Conservation (phyloP, 2,888 invertebrate genomes). For the Lithophane leautieri region DNA sequence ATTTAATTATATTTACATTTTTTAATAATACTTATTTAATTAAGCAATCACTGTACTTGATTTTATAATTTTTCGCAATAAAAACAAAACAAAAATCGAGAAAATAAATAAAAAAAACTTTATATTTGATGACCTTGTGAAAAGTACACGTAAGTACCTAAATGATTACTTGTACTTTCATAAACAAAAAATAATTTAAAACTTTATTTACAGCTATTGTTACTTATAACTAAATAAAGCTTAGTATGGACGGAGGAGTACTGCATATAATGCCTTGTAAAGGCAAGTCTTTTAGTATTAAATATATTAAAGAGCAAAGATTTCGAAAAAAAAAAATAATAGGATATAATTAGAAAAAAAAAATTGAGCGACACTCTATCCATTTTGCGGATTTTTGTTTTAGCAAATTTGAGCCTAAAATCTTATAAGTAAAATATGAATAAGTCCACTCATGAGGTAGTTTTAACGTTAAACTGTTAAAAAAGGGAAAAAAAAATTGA, state of each 20-base stretch:
- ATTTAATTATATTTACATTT: constrained; percentile 65
- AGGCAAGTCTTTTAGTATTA: constrained; percentile 62
- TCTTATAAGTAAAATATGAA: constrained; percentile 64
- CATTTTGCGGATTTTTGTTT: constrained; percentile 37
- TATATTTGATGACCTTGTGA: constrained; percentile 34
- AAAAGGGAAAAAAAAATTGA: constrained; percentile 9
- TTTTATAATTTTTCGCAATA: constrained; percentile 31
- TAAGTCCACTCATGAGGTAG: constrained; percentile 80
- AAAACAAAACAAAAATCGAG: constrained; percentile 41
- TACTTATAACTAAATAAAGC: constrained; percentile 83
- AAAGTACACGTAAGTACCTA: constrained; percentile 44
- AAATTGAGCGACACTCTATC: constrained; percentile 38
- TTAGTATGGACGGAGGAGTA: constrained; percentile 81
- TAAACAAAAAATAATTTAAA: constrained; percentile 68
- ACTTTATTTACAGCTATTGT: constrained; percentile 73
- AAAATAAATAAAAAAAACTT: constrained; percentile 27
- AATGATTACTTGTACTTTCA: constrained; percentile 62
- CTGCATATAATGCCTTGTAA: constrained; percentile 49
- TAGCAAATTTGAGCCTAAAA: constrained; percentile 25
- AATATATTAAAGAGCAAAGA: constrained; percentile 53
- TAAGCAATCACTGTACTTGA: constrained; percentile 57
- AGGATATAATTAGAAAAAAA: neutral
- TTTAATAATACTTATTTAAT: constrained; percentile 58
- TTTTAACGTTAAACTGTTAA: constrained; percentile 68
- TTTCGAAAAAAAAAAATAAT: constrained; percentile 20